These are phyloP conservation scores for Drosophila nebulosa DNA, from an alignment of 1,140 invertebrate species.

Conservation along the genomic window DNA sequence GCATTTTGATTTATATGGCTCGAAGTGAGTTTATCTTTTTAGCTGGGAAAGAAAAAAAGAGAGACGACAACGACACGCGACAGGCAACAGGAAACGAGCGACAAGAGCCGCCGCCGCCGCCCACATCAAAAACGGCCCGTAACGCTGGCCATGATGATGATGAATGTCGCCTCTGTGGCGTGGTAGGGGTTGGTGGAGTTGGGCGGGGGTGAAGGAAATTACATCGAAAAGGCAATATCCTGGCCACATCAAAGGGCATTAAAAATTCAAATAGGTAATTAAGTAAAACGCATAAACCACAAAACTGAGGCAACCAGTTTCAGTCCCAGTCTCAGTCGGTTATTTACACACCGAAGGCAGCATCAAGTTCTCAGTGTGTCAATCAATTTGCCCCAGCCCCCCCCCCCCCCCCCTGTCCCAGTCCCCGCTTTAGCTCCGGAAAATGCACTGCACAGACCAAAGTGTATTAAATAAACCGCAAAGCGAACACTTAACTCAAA, in stretches of 20 bases:
- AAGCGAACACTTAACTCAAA: constrained; percentile 66
- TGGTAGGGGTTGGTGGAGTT: too few relatives aligned
- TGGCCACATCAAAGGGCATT: constrained; percentile 74
- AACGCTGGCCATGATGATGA: background rate
- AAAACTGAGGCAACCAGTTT: constrained; percentile 30
- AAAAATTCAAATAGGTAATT: constrained; percentile 75
- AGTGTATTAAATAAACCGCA: constrained; percentile 76
- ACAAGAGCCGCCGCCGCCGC: too few relatives aligned
- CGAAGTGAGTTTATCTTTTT: constrained; percentile 66
- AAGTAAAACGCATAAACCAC: constrained; percentile 77
- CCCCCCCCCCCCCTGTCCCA: too few relatives aligned
- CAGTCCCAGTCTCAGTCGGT: constrained; percentile 44
- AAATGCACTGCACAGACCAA: constrained; percentile 53
- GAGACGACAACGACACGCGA: constrained; percentile 24
- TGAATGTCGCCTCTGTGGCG: background rate
- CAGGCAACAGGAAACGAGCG: constrained; percentile 48
- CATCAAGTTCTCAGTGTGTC: constrained; percentile 47
- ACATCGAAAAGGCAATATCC: constrained; percentile 29
- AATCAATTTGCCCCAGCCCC: constrained; percentile 51
- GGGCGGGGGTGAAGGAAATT: constrained; percentile 37
- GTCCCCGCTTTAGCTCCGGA: too few relatives aligned
- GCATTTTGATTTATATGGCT: constrained; percentile 73
- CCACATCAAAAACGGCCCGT: constrained; percentile 58
- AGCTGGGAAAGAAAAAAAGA: too few relatives aligned
- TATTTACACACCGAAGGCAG: constrained; percentile 61